Base-by-base conservation (phyloP, 2,797 vertebrate species). In the Gambusia yucatana region DNA sequence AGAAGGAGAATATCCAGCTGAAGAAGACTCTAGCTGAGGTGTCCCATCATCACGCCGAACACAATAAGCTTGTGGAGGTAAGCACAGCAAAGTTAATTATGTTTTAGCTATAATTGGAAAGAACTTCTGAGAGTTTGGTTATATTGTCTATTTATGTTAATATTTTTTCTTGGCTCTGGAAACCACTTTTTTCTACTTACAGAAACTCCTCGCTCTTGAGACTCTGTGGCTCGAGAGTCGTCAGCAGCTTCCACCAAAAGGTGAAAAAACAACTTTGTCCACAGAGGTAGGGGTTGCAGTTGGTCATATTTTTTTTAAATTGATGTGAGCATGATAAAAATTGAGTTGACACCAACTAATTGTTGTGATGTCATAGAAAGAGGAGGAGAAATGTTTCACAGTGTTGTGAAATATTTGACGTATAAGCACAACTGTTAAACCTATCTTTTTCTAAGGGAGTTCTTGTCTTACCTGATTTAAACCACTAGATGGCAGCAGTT, bases 151-250 rank as follows among this genome's bases (percentile, higher is more conserved):
- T 43, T 43, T 13, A 43, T 5, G 39, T 43, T 25, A 13, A n/a
- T 25, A 5, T 69, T 43, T 43, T 69, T 13, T 41, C 16, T 39
- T 36, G 33, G 17, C 8, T 65, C 22, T 30, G 8, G 3, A 65
- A 65, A 39, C 14, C 17, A 39, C 39, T 69, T 69, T 43, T 44
- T 14, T 33, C 2, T 94, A 83, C 84, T 78, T 84, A 36, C 93
- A 98, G 97, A 97, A 92, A 95, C 96, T 98, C 81, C 88, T 95
- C 84, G 90, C 87, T 6, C 93, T 97, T 77, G 94, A 97, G 94
- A 95, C 94, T 10, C 82, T 92, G 59, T 94, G 83, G 43, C 94
- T 96, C 76, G 93, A 95, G 81, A 89, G 82, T 73, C 88, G 44
- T 44, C 82, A 86, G 82, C 90, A 94, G 70, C 88, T 95, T 86